Percentiles rank a stretch among this genome's conserved stretches.
Conservation (phyloP, 37 sponge, comb jelly and placozoan species). For the Cliona cf. orientalis region DNA sequence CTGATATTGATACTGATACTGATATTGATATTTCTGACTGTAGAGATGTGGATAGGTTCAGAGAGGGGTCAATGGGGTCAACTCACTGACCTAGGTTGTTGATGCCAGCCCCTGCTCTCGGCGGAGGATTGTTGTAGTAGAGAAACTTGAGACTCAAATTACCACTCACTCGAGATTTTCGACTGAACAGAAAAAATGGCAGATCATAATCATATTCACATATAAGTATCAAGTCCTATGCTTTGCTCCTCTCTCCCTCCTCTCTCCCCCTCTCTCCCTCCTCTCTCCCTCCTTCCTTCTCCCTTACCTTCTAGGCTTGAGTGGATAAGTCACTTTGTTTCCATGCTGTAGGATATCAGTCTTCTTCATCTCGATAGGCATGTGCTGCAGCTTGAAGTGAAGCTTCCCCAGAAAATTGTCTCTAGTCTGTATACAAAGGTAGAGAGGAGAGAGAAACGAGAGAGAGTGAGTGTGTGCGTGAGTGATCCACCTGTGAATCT, state of each 20-base stretch:
- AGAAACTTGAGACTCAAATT: conserved; percentile 58
- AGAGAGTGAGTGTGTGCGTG: not conserved
- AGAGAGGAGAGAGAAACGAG: not conserved
- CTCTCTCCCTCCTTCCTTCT: not conserved
- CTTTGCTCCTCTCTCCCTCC: not conserved
- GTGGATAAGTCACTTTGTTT: conserved; percentile 24
- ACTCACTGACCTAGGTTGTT: conserved; percentile 17
- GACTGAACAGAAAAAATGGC: conserved; percentile 13
- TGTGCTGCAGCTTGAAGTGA: conserved; percentile 57
- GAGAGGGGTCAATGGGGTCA: not conserved
- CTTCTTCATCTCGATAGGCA: conserved; percentile 54
- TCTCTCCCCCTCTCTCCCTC: not conserved
- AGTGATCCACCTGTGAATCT: too few relatives aligned
- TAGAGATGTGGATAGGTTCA: not conserved
- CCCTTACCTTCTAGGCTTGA: conserved; percentile 43
- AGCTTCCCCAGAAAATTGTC: conserved; percentile 80
- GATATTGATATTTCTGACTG: not conserved
- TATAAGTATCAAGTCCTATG: too few relatives aligned
- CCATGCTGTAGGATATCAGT: conserved; percentile 12
- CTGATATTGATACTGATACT: not conserved
- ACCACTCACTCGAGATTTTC: conserved; percentile 58
- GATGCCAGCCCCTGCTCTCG: not conserved
- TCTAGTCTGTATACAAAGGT: conserved; percentile 39
- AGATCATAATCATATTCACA: too few relatives aligned
- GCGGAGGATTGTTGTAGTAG: conserved; percentile 56